Evolutionary conservation across 2,797 vertebrate species (phyloP), one percentile per base, ranked within the genome.

Genomic region (Pantherophis vulpinus): DNA sequence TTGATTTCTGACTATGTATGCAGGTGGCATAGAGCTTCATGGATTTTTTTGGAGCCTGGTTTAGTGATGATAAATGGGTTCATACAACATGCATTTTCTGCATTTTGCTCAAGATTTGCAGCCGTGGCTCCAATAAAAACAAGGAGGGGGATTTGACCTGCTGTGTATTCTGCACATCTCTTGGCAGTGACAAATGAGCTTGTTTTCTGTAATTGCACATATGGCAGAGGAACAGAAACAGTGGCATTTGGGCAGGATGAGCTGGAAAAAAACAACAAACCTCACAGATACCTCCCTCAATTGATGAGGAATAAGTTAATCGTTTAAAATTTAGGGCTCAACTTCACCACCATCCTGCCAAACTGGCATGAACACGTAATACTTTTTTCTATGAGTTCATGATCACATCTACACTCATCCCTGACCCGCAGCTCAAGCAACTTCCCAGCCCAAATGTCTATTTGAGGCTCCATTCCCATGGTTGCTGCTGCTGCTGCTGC

Each of bases 81-180:
- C 96, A 97, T 96, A 95, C 94, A 58, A 94, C 94, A 92, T 97
- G 96, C 97, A 95, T 96, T 96, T 97, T 98, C n/a, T 97, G 96
- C 97, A 95, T 96, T 96, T 97, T 98, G n/a, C 97, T 96, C 95
- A 96, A 92, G 94, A 96, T 96, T 92, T 97, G 96, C 97, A 95
- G 96, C 95, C 93, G 88, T 96, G 9, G 10, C 95, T 94, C 95
- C 94, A 96, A 95, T 94, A 97, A 95, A 95, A 95, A 93, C 94
- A 96, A 95, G 95, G 97, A 95, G 95, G 94, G 94, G 93, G 93
- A 94, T 94, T 88, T 94, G 95, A 96, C 96, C 96, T 96, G 97
- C 97, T 97, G 95, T 0, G 94, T 95, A 94, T 95, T 91, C 93
- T 94, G 97, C 96, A 93, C 29, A 37, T 97, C 96, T 97, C 95